These are phyloP conservation scores for Aphodius granarius DNA, from an alignment of 2,888 invertebrate species.

Conservation along the genomic window DNA sequence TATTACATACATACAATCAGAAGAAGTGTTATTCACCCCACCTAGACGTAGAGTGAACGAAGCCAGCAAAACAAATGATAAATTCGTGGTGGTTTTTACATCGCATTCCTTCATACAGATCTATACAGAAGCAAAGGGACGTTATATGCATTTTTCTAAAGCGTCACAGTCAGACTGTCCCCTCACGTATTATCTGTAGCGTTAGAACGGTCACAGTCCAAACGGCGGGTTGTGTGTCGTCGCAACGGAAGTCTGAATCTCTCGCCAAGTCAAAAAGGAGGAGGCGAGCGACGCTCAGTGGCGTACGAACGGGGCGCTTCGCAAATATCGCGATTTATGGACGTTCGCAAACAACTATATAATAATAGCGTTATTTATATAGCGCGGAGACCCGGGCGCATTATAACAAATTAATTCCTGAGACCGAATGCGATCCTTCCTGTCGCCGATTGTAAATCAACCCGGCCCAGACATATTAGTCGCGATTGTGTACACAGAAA, in stretches of 20 bases:
- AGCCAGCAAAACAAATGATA: neutral
- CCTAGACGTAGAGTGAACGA: neutral
- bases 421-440: constrained; percentile 1
- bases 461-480: neutral
- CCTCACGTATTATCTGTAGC: neutral
- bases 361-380: constrained; percentile 29
- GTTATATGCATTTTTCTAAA: neutral
- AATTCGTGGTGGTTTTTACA: neutral
- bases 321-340: constrained; percentile 31
- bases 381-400: neutral
- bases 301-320: constrained; percentile 12
- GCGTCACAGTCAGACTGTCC: neutral
- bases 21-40: neutral
- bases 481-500: neutral
- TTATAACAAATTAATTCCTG: constrained; percentile 7
- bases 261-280: constrained; percentile 38
- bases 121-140: neutral
- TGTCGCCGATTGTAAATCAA: neutral
- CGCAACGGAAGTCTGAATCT: constrained; percentile 40
- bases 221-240: constrained; percentile 32
- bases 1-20: too few relatives aligned
- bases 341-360: constrained; percentile 29
- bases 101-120: neutral
- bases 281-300: constrained; percentile 17
- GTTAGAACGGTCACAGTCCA: constrained; percentile 1